These are phyloP conservation scores for Haliclona indistincta DNA, from an alignment of 37 sponge, comb jelly and placozoan genomes.

Conservation along the genomic window DNA sequence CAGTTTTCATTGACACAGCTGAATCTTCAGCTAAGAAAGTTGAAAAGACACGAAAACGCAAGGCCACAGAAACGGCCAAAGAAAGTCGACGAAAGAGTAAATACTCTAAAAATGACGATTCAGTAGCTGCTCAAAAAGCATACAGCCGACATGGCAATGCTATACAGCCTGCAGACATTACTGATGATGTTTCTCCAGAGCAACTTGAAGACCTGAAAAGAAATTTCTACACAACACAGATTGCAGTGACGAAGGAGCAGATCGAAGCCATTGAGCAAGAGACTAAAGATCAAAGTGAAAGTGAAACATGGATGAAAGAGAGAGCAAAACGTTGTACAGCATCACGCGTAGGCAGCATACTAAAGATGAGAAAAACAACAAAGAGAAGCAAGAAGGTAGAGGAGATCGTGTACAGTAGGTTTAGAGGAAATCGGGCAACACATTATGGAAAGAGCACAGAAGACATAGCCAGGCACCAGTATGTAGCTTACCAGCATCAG, in stretches of 20 bases:
- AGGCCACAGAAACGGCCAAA: neutral
- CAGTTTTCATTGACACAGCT: neutral
- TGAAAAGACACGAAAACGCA: neutral
- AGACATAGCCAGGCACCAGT: neutral
- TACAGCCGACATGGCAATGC: neutral
- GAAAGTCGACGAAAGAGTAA: neutral
- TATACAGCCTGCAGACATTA: too few species aligned
- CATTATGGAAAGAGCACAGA: neutral
- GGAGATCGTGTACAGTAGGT: neutral
- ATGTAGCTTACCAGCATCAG: too few species aligned
- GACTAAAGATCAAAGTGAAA: too few species aligned
- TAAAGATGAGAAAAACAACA: too few species aligned
- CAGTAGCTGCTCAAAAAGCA: neutral
- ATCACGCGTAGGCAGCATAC: too few species aligned
- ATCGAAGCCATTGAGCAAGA: too few species aligned
- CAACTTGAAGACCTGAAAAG: too few species aligned
- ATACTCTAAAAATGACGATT: neutral
- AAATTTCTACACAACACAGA: too few species aligned
- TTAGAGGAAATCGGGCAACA: slow-evolving; percentile 5
- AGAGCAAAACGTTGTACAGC: too few species aligned
- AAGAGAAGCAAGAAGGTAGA: neutral
- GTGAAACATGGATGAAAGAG: too few species aligned
- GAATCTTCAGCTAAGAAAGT: neutral
- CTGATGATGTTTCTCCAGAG: too few species aligned
- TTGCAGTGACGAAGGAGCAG: too few species aligned